Evolutionary conservation across 2,797 vertebrate genomes (phyloP).

Genomic region (Arnoldichthys spilopterus): DNA sequence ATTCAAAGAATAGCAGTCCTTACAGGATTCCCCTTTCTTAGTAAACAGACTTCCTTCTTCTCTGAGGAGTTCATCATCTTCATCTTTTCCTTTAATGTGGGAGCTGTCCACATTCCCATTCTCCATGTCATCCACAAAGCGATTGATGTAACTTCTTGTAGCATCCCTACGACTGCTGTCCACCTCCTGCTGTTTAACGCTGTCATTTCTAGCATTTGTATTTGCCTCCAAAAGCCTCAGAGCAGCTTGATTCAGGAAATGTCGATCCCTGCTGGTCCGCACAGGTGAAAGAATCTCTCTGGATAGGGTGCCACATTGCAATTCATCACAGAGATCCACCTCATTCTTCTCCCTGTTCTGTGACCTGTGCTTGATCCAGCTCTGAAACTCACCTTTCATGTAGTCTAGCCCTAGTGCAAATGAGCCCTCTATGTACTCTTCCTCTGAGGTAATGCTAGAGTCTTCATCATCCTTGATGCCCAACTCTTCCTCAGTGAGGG

Average conservation of each 20-base stretch:
- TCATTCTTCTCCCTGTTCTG: constrained; percentile 83
- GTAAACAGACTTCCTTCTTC: constrained; percentile 75
- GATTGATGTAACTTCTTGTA: constrained; percentile 75
- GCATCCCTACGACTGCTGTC: constrained; percentile 70
- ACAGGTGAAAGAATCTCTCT: constrained; percentile 67
- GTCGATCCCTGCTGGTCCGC: constrained; percentile 71
- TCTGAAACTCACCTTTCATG: constrained; percentile 91
- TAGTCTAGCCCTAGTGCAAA: constrained; percentile 89
- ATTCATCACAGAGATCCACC: constrained; percentile 81
- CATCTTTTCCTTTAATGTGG: constrained; percentile 72
- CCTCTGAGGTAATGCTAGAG: constrained; percentile 85
- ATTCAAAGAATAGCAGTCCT: constrained; percentile 70
- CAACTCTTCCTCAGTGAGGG: constrained; percentile 94
- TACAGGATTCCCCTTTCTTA: constrained; percentile 70
- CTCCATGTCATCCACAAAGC: constrained; percentile 90
- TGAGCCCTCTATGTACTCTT: constrained; percentile 89
- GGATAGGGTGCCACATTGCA: constrained; percentile 78
- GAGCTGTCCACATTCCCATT: constrained; percentile 90
- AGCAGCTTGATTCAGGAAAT: constrained; percentile 75
- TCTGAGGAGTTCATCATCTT: constrained; percentile 73
- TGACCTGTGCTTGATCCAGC: constrained; percentile 85
- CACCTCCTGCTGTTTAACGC: constrained; percentile 63
- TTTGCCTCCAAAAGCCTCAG: constrained; percentile 77
- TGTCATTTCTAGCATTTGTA: constrained; percentile 73
- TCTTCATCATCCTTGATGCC: constrained; percentile 88